A percentile compares a stretch with the other conserved stretches of the same genome.
Conservation (phyloP, 2,113 vertebrate genomes). For the Columba livia region DNA sequence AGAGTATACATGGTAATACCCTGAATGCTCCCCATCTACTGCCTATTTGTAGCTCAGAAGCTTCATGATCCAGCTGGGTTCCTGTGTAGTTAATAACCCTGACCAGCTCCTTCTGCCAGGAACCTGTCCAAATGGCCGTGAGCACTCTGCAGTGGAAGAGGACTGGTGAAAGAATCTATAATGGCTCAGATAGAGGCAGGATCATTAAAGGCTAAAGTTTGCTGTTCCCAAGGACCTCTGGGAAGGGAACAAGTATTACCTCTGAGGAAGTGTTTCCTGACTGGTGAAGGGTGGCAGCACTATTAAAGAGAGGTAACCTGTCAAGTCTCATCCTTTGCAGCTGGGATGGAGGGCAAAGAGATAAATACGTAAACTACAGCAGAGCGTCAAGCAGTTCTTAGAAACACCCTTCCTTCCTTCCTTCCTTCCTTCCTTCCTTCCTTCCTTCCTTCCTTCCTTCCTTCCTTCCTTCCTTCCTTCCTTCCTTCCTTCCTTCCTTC, state of each 20-base stretch:
- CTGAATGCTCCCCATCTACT: fast-evolving
- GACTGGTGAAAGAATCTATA: background rate
- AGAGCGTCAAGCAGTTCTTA: background rate
- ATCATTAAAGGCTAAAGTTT: background rate
- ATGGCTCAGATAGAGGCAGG: background rate
- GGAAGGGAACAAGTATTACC: background rate
- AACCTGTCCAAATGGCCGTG: background rate
- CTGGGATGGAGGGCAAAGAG: background rate
- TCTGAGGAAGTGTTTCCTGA: background rate
- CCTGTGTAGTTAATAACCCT: background rate
- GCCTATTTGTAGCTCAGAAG: background rate
- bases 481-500: too few relatives aligned
- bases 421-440: too few relatives aligned
- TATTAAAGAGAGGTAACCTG: background rate
- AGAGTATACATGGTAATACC: background rate
- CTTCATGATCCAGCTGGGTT: background rate
- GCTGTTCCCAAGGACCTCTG: background rate
- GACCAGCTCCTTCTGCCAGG: background rate
- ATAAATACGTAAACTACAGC: background rate
- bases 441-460: too few relatives aligned
- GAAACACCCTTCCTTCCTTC: background rate
- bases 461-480: too few relatives aligned
- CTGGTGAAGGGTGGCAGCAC: background rate
- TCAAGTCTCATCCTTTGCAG: background rate
- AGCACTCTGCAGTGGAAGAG: background rate